Percentiles rank a stretch among this genome's conserved stretches.
phyloP scores from a whole-genome alignment of 2,113 vertebrate species.

The Caloenas nicobarica region DNA sequence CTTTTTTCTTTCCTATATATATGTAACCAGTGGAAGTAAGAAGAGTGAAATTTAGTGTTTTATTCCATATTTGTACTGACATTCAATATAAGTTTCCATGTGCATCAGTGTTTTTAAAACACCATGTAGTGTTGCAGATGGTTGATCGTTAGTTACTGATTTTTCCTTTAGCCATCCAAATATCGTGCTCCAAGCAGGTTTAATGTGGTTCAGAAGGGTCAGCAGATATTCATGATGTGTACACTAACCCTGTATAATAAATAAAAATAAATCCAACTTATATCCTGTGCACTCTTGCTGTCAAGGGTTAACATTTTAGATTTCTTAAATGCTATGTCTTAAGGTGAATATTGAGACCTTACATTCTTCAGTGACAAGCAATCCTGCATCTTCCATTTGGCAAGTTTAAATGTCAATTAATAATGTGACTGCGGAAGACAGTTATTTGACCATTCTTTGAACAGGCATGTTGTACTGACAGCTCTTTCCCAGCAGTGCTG shows the following conservation, averaged over 20 bases:
- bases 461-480: background rate
- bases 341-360: background rate
- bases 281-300: background rate
- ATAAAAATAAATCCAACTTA: background rate
- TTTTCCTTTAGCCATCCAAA: background rate
- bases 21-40: slow-evolving; percentile 26
- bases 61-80: background rate
- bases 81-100: background rate
- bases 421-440: background rate
- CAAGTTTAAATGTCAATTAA: background rate
- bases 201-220: background rate
- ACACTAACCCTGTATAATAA: fast-evolving
- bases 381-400: background rate
- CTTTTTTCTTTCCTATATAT: slow-evolving; percentile 1
- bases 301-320: background rate
- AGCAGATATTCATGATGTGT: background rate
- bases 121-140: background rate
- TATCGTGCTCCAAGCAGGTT: background rate
- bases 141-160: background rate
- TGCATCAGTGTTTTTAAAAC: background rate
- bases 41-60: background rate
- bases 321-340: background rate
- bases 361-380: background rate
- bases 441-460: background rate
- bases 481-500: background rate